Evolutionary conservation across 2,797 vertebrate species (phyloP), one percentile per base, ranked within the genome.

Genomic region (Chelon auratus): DNA sequence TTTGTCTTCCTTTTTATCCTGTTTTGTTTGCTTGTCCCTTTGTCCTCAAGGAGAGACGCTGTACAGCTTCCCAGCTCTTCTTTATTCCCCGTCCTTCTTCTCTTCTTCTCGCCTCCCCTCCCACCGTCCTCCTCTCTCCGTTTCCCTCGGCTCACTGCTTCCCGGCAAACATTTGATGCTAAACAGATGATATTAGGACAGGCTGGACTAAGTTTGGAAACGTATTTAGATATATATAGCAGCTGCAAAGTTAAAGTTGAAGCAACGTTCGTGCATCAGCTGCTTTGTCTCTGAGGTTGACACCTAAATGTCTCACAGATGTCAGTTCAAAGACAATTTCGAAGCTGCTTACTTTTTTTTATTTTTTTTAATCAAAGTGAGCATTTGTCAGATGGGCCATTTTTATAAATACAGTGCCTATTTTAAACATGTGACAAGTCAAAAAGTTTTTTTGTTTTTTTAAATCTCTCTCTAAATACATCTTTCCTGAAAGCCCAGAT

Each of bases 1-100:
- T 56, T 75, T 75, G 62, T 8, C 37, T 66, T 84, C 22, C 52
- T 87, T 83, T 66, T 69, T 30, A 51, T 75, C 53, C 30, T 47
- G n/a, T 53, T 54, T 65, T 39, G 20, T 81, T 63, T 72, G 15
- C 55, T 24, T 40, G 5, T 61, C 69, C 52, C 64, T 75, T 47
- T 78, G 52, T 80, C 68, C 42, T 72, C 36, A 61, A 52, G 54
- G 62, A 63, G 43, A 68, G 47, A 68, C 59, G 12, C 59, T 50
- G 26, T 22, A 43, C 59, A 68, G 57, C 56, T 37, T 60, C 52
- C 68, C 71, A 64, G 40, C 43, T 62, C 24, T 8, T 59, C 22
- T 45, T 64, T 53, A 30, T 59, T 36, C 48, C 65, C 33, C 39
- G 17, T 53, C 37, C 24, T 17, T 62, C 43, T 15, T 18, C 18